Evolutionary conservation across 37 sponge, comb jelly and placozoan species (phyloP).

Genomic region (Haliclona indistincta): DNA sequence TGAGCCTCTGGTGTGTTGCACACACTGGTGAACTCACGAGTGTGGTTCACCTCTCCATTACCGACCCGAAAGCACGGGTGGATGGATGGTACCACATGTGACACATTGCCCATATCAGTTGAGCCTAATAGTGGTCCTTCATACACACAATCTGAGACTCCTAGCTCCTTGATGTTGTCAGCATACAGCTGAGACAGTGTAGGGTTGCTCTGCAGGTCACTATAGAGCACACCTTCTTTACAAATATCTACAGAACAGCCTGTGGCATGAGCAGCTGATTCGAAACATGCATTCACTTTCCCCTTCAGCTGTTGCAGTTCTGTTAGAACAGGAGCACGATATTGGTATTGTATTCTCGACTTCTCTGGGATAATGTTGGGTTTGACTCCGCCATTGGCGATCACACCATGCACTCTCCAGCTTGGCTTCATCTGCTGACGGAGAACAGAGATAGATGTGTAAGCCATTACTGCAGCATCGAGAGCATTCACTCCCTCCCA

Average conservation of each 20-base stretch:
- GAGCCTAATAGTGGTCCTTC: conserved; percentile 19
- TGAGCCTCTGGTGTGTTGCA: conserved; percentile 65
- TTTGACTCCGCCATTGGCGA: conserved; percentile 56
- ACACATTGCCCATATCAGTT: conserved; percentile 88
- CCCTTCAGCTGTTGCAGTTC: conserved; percentile 35
- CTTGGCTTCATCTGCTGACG: conserved; percentile 85
- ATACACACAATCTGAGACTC: neutral
- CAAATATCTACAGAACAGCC: conserved; percentile 64
- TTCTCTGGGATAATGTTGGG: conserved; percentile 80
- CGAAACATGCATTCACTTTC: conserved; percentile 60
- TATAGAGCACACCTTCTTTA: conserved; percentile 6
- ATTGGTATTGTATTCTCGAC: conserved; percentile 45
- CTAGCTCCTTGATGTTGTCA: conserved; percentile 10
- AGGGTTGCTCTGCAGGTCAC: conserved; percentile 41
- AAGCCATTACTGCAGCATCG: conserved; percentile 89
- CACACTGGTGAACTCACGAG: conserved; percentile 64
- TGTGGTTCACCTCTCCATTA: conserved; percentile 61
- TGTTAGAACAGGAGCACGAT: conserved; percentile 40
- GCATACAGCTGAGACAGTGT: conserved; percentile 34
- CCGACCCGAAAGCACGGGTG: conserved; percentile 77
- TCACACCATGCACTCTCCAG: conserved; percentile 78
- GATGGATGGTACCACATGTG: conserved; percentile 78
- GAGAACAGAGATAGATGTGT: conserved; percentile 74
- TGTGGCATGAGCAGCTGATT: conserved; percentile 76
- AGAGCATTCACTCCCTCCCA: conserved; percentile 88